Evolutionary conservation across 2,888 invertebrate species (phyloP), one percentile per base, ranked within the genome.

Genomic region (Cacoxenus indagator): DNA sequence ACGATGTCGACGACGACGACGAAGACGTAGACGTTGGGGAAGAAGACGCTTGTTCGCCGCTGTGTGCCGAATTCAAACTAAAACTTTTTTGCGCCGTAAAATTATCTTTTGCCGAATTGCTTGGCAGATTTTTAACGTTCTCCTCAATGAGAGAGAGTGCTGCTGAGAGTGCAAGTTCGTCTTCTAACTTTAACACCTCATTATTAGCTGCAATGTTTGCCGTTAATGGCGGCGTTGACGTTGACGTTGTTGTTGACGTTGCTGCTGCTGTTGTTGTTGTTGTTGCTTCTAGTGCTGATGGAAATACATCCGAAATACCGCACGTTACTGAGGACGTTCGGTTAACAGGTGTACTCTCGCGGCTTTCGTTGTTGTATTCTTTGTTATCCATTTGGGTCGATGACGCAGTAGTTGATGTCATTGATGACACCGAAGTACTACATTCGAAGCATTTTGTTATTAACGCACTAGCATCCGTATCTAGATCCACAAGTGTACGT

Each of bases 61-160:
- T 72, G 65, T 69, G 71, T 70, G 61, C 71, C 76, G 75, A 76
- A 74, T 67, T 69, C 72, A 73, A 74, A 76, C 71, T 75, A 70
- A 71, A 67, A 76, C 78, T 76, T 69, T 62, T 48, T 48, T 48
- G 48, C 67, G 48, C 61, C 29, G 55, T 68, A 46, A 37, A 17
- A 78, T 89, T 89, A 78, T 89, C n/a, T 31, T 24, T 62, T 24
- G 61, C 61, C 26, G 37, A 45, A 37, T 89, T 90, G 75, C 89
- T 88, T 77, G 89, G 89, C 73, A 45, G 45, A 31, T 45, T 8
- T 24, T 62, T 29, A n/a, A 14, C 43, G 19, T 17, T 61, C 22
- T 61, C 27, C 17, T 51, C 11, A 17, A 22, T 24, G 27, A 27
- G 3, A 3, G 62, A 62, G 43, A 24, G 45, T 22, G 26, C 29